phyloP scores from a whole-genome alignment of 2,113 vertebrate genomes.

The Cinclus cinclus region DNA sequence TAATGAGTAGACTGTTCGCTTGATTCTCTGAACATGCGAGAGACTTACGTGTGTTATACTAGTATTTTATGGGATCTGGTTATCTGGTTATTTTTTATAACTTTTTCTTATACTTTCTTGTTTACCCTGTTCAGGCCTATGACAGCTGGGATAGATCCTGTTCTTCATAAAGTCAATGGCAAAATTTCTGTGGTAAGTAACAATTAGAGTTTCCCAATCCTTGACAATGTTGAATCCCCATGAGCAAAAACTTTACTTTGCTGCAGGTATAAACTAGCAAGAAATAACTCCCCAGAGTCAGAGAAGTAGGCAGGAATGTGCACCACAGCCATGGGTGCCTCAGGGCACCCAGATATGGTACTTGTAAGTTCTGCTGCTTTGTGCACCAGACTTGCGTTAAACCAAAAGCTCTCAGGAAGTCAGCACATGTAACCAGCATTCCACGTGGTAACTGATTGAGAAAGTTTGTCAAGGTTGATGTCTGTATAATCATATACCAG shows the following conservation, averaged over 20 bases:
- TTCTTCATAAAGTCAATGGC: not conserved
- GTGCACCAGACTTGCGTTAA: not conserved
- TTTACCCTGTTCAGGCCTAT: not conserved
- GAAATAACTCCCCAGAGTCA: not conserved
- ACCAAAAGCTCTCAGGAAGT: not conserved
- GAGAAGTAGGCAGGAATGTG: not conserved
- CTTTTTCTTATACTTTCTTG: not conserved
- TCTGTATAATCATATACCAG: not conserved
- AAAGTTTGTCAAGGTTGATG: not conserved
- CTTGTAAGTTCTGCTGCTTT: not conserved
- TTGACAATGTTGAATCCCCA: not conserved
- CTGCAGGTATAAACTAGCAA: constrained; percentile 50
- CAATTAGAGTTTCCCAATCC: not conserved
- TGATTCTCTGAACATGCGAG: not conserved
- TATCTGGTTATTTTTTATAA: too few species aligned
- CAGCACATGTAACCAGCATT: not conserved
- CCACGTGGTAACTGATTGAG: not conserved
- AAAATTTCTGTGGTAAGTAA: not conserved
- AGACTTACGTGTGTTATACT: too few species aligned
- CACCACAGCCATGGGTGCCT: not conserved
- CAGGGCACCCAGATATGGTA: not conserved
- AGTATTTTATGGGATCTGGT: too few species aligned
- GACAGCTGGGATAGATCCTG: not conserved
- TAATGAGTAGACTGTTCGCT: not conserved
- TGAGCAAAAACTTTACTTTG: not conserved